These are phyloP conservation scores for Hypotaenidia philippensis DNA, from an alignment of 2,797 vertebrate species.

Conservation along the genomic window DNA sequence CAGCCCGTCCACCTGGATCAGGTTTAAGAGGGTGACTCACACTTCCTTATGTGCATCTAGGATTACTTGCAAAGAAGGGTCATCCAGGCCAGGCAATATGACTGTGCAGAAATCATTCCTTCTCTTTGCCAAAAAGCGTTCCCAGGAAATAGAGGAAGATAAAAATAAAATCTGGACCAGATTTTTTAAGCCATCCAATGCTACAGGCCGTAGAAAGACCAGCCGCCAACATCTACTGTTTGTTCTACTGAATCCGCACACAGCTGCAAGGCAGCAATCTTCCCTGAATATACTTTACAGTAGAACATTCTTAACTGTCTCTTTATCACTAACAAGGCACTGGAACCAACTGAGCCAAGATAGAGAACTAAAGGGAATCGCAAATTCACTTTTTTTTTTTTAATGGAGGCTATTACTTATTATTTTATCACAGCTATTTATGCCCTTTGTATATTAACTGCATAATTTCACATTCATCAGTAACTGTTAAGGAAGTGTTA, in stretches of 20 bases:
- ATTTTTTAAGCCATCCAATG: not conserved
- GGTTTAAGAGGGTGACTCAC: constrained; percentile 20
- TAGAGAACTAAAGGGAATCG: not conserved
- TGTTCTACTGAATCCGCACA: not conserved
- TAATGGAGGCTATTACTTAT: not conserved
- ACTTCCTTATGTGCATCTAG: constrained; percentile 5
- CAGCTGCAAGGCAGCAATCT: not conserved
- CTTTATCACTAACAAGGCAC: not conserved
- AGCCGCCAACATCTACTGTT: not conserved
- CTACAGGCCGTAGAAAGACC: not conserved
- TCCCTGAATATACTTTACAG: not conserved
- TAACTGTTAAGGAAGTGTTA: not conserved
- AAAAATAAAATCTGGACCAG: not conserved
- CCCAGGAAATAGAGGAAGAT: constrained; percentile 1
- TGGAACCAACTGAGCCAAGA: not conserved
- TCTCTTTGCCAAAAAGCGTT: not conserved
- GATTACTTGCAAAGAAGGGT: constrained; percentile 8
- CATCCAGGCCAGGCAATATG: constrained; percentile 6
- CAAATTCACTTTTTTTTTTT: not conserved
- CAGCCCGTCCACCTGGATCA: constrained; percentile 19
- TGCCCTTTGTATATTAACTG: not conserved
- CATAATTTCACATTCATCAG: no score
- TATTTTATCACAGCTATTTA: not conserved
- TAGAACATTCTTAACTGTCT: not conserved
- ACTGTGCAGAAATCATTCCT: constrained; percentile 29